phyloP scores from a whole-genome alignment of 2,888 invertebrate species.

The Lasioglossum oenotherae region DNA sequence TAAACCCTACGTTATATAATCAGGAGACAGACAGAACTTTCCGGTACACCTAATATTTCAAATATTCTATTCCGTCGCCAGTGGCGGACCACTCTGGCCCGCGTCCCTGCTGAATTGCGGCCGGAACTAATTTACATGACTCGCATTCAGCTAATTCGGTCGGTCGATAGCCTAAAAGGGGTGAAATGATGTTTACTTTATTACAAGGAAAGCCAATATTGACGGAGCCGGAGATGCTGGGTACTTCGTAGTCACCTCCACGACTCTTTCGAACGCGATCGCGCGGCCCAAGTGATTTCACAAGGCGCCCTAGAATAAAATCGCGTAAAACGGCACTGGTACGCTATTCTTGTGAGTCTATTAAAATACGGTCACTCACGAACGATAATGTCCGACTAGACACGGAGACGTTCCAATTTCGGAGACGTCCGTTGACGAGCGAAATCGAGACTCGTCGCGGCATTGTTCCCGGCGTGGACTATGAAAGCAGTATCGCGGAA shows the following conservation, averaged over 20 bases:
- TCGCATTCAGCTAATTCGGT: slow-evolving; percentile 68
- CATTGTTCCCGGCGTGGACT: slow-evolving; percentile 48
- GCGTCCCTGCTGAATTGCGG: slow-evolving; percentile 61
- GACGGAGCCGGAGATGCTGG: slow-evolving; percentile 46
- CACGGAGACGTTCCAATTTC: slow-evolving; percentile 37
- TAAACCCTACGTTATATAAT: not conserved
- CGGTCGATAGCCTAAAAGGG: slow-evolving; percentile 68
- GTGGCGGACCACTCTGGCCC: slow-evolving; percentile 29
- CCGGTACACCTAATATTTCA: slow-evolving; percentile 60
- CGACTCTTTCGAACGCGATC: slow-evolving; percentile 44
- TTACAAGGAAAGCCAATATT: slow-evolving; percentile 68
- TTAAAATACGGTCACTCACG: not conserved
- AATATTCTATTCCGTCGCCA: slow-evolving; percentile 63
- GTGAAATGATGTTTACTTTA: slow-evolving; percentile 71
- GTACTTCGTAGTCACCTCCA: slow-evolving; percentile 17
- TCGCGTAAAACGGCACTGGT: too few relatives aligned
- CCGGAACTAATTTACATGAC: slow-evolving; percentile 70
- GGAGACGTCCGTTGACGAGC: not conserved
- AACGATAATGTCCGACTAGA: not conserved
- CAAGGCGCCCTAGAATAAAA: not conserved
- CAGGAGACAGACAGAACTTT: slow-evolving; percentile 11
- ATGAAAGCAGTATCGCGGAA: not conserved
- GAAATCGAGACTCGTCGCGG: slow-evolving; percentile 39
- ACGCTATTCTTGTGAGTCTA: too few relatives aligned
- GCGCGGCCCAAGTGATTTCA: not conserved